Evolutionary conservation across 2,888 invertebrate genomes (phyloP), one percentile per base, ranked within the genome.

Genomic region (Eilema sororculum): DNA sequence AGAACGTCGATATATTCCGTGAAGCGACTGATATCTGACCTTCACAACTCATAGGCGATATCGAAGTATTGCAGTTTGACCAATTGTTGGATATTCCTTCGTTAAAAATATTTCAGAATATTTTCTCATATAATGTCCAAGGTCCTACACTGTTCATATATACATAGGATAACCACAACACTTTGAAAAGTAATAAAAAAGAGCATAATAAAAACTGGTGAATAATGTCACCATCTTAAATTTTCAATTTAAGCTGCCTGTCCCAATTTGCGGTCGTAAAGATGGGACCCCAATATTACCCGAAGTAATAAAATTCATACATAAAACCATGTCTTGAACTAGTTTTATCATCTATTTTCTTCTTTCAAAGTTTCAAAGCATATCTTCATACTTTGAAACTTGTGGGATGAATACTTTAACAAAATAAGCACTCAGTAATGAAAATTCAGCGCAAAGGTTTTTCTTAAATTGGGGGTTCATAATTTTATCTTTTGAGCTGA

Each of bases 231-330:
- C 46, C 30, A 59, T 64, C 64, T 20, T 59, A 68, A 64, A 64
- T 64, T 64, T 64, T 68, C 68, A 64, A 68, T 68, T 68, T 68
- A 52, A 63, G 58, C 58, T 30, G 64, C 28, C 46, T 46, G 58
- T 58, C 68, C 30, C 59, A 64, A 64, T 64, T 59, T 64, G 58
- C 16, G 58, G 46, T 68, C 68, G 59, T 64, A 68, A 68, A 68
- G 4, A 64, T 33, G 30, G 56, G 22, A 41, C 68, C 63, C 56
- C 63, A 57, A 37, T 63, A 58, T 68, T 64, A 57, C 63, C 10
- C 41, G n/a, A 22, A 59, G 64, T 68, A 64, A 64, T 64, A 68
- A 68, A 68, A 68, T 46, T 58, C 33, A 64, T 30, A 68, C 58
- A 64, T 64, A 59, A 63, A 68, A 58, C 68, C 63, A 64, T 52